phyloP scores from a whole-genome alignment of 2,113 vertebrate species.

The Tiliqua scincoides region DNA sequence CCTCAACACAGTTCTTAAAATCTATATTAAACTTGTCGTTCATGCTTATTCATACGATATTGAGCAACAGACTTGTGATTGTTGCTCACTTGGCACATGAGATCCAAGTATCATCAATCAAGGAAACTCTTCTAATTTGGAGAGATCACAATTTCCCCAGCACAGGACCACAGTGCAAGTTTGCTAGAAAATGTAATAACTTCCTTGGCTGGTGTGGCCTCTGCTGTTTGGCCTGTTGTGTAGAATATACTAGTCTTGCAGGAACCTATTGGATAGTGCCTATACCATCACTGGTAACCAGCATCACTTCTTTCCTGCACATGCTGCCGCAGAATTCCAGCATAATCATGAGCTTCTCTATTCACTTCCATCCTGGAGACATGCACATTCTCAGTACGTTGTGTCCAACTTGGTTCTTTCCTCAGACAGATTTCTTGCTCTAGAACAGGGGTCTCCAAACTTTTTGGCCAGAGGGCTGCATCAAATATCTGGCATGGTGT shows the following conservation, averaged over 20 bases:
- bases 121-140: background rate
- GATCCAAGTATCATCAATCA: background rate
- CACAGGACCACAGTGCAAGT: background rate
- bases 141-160: background rate
- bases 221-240: too few species aligned
- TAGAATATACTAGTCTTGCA: too few species aligned
- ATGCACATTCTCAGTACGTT: background rate
- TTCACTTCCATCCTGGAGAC: background rate
- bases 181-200: background rate
- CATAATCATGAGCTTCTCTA: background rate
- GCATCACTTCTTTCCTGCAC: too few species aligned
- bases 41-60: constrained; percentile 8
- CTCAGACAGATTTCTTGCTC: too few species aligned
- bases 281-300: too few species aligned
- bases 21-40: constrained; percentile 59
- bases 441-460: too few species aligned
- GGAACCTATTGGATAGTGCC: too few species aligned
- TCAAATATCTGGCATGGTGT: too few species aligned
- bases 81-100: background rate
- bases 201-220: background rate
- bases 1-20: constrained; percentile 44
- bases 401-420: too few species aligned
- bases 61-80: background rate
- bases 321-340: background rate
- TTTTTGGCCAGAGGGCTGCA: too few species aligned